These are phyloP conservation scores for Naja naja DNA, from an alignment of 2,113 vertebrate genomes.

Conservation along the genomic window DNA sequence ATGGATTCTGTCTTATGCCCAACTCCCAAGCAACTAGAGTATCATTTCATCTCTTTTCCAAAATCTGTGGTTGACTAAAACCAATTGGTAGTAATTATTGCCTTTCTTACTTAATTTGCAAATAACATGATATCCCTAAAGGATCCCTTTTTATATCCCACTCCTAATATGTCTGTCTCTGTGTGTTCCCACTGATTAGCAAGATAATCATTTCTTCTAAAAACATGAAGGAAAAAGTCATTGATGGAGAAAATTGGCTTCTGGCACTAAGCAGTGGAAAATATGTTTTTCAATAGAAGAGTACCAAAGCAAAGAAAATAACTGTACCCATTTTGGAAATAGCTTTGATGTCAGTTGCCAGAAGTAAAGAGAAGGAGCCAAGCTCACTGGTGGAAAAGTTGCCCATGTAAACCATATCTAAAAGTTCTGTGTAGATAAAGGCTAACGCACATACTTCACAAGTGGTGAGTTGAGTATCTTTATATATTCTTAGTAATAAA, in stretches of 20 bases:
- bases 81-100: not conserved
- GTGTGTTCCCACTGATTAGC: not conserved
- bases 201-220: constrained; percentile 15
- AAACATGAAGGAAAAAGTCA: constrained; percentile 20
- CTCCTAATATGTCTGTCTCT: not conserved
- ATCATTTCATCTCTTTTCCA: rapidly evolving
- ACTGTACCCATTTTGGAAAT: constrained; percentile 31
- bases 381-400: not conserved
- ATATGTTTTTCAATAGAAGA: constrained; percentile 8
- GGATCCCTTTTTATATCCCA: not conserved
- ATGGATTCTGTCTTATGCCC: not conserved
- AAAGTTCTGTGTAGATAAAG: not conserved
- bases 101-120: not conserved
- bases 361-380: not conserved
- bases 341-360: constrained; percentile 25
- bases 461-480: not conserved
- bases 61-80: not conserved
- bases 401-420: not conserved
- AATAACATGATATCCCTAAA: not conserved
- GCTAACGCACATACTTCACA: not conserved
- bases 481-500: not conserved
- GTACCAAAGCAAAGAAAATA: constrained; percentile 9
- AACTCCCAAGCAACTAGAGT: not conserved
- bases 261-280: constrained; percentile 5
- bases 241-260: constrained; percentile 41